Base-by-base conservation (phyloP, 1,140 invertebrate species). In the Drosophila nigromelanica region DNA sequence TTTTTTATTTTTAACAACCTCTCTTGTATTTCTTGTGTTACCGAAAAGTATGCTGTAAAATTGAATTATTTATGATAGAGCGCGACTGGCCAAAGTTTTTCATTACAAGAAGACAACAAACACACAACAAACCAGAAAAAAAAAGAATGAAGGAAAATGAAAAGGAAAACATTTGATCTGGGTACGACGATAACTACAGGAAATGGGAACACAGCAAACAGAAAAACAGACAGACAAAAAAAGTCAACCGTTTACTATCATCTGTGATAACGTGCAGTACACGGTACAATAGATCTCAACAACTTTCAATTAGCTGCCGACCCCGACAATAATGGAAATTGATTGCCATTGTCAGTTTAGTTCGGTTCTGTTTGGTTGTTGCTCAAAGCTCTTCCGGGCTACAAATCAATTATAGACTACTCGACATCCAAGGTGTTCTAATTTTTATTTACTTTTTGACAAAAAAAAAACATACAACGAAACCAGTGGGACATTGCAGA, bases 31-130 rank as follows among this genome's bases (percentile, higher is more conserved):
- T 66, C 33, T 60, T 35, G 52, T 51, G 51, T 40, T 59, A 40
- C 50, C 61, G n/a, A 76, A 82, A 69, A 70, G 73, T 77, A 76
- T 78, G 67, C 66, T 89, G 76, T 78, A 75, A 82, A 83, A 81
- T 83, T 90, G 87, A 90, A 90, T 90, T 90, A 90, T 90, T 90
- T 82, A 90, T 86, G 78, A 73, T 63, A 50, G 45, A 69, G 45
- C 42, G 27, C 27, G 40, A 18, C 56, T 55, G 61, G 35, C 21
- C 18, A 59, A 74, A 70, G 66, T 70, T 74, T 62, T 70, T 48
- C 56, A 74, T 69, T 74, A 51, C 21, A 55, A 39, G 7, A 37
- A 45, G 10, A 43, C 4, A 27, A 27, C 27, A 27, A 27, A 27
- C 27, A 5, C 0, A 24, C 21, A 24, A 24, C 21, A 4, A 24